Conservation (phyloP, 2,888 invertebrate species). For the Tetanocera ferruginea region DNA sequence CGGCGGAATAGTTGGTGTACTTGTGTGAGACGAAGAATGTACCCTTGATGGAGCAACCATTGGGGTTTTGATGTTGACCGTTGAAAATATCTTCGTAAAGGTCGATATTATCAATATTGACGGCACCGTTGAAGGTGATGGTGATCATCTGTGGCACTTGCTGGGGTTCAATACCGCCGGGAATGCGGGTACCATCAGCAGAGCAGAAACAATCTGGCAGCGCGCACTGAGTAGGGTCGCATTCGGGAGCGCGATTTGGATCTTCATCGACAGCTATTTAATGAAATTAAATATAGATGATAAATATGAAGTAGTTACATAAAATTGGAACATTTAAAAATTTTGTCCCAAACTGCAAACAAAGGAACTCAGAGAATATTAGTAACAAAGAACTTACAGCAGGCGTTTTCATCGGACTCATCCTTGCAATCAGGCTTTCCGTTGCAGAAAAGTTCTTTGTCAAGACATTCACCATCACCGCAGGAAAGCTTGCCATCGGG, state of each 20-base stretch:
- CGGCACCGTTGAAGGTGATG: slow-evolving; percentile 92
- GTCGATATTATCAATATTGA: slow-evolving; percentile 93
- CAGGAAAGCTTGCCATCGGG: slow-evolving; percentile 91
- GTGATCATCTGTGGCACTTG: slow-evolving; percentile 95
- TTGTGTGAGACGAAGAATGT: slow-evolving; percentile 95
- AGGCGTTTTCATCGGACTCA: slow-evolving; percentile 95
- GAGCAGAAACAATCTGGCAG: slow-evolving; percentile 95
- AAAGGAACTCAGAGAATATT: too few species aligned
- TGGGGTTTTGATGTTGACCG: slow-evolving; percentile 86
- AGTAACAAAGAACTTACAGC: slow-evolving; percentile 95
- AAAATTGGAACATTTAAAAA: background rate
- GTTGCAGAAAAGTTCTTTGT: slow-evolving; percentile 93
- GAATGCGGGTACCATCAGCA: slow-evolving; percentile 90
- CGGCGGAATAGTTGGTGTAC: slow-evolving; percentile 90
- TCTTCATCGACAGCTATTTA: slow-evolving; percentile 90
- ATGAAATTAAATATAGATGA: slow-evolving; percentile 44
- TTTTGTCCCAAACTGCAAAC: background rate
- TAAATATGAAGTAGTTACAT: background rate
- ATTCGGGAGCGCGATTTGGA: slow-evolving; percentile 92
- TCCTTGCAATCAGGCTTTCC: slow-evolving; percentile 94
- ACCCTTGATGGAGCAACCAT: slow-evolving; percentile 89
- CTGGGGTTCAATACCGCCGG: slow-evolving; percentile 84
- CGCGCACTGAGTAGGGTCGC: slow-evolving; percentile 88
- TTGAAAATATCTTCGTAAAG: slow-evolving; percentile 92
- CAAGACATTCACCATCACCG: slow-evolving; percentile 92